Evolutionary conservation across 2,888 invertebrate genomes (phyloP).

Genomic region (Philereme vetulata): DNA sequence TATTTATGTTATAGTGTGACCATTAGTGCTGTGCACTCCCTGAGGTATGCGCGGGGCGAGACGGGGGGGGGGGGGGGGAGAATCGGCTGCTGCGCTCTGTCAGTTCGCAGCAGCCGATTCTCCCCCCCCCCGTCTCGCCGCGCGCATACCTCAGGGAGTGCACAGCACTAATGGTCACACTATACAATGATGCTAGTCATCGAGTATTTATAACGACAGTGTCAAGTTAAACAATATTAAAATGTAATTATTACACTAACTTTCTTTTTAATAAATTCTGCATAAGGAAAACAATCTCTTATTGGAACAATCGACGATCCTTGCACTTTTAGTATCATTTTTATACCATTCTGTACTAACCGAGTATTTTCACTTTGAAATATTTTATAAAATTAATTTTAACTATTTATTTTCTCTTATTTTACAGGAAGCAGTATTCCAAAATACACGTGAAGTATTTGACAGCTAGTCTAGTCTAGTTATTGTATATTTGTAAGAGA

Average conservation of each 20-base stretch:
- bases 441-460: constrained; percentile 81
- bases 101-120: too few species aligned
- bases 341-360: constrained; percentile 52
- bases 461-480: constrained; percentile 75
- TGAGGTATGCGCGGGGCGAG: too few species aligned
- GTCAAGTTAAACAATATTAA: constrained; percentile 69
- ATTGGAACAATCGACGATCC: constrained; percentile 51
- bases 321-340: constrained; percentile 20
- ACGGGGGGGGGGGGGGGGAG: too few species aligned
- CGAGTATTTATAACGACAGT: constrained; percentile 74
- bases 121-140: too few species aligned
- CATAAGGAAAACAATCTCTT: constrained; percentile 66
- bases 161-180: too few species aligned
- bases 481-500: constrained; percentile 70
- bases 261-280: constrained; percentile 80
- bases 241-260: constrained; percentile 76
- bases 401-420: constrained; percentile 58
- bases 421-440: constrained; percentile 81
- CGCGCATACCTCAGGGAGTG: too few species aligned
- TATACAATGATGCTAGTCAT: constrained; percentile 73
- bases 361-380: constrained; percentile 52
- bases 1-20: too few species aligned
- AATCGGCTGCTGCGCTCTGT: too few species aligned
- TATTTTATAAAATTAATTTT: constrained; percentile 23
- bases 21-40: too few species aligned